Conservation (phyloP, 2,113 vertebrate genomes). For the Pontoporia blainvillei region DNA sequence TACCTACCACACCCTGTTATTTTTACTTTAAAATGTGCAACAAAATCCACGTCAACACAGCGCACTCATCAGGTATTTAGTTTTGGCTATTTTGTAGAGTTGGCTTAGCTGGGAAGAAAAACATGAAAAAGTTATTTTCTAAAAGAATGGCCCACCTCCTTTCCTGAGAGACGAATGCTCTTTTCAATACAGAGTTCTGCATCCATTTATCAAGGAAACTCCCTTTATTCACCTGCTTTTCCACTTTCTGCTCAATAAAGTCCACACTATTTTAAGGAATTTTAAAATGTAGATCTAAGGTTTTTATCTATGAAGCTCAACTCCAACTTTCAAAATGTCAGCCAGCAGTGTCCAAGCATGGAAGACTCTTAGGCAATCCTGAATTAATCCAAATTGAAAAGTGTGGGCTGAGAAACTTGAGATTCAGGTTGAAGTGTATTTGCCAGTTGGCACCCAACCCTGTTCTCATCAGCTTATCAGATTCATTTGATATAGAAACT, state of each 20-base stretch:
- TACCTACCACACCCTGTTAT: neutral
- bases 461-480: neutral
- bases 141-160: neutral
- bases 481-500: neutral
- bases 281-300: neutral
- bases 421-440: neutral
- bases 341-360: neutral
- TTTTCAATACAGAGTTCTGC: neutral
- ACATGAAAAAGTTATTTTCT: neutral
- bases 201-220: constrained; percentile 6
- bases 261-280: neutral
- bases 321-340: neutral
- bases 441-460: neutral
- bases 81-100: neutral
- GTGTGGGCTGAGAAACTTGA: neutral
- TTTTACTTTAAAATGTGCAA: neutral
- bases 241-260: neutral
- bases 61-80: neutral
- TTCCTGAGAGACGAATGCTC: neutral
- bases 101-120: constrained; percentile 7
- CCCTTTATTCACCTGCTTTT: neutral
- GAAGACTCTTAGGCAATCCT: neutral
- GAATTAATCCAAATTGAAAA: neutral
- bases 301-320: neutral
- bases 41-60: neutral